Evolutionary conservation across 1,140 invertebrate genomes (phyloP).

Genomic region (Philopotamus ludificatus): DNA sequence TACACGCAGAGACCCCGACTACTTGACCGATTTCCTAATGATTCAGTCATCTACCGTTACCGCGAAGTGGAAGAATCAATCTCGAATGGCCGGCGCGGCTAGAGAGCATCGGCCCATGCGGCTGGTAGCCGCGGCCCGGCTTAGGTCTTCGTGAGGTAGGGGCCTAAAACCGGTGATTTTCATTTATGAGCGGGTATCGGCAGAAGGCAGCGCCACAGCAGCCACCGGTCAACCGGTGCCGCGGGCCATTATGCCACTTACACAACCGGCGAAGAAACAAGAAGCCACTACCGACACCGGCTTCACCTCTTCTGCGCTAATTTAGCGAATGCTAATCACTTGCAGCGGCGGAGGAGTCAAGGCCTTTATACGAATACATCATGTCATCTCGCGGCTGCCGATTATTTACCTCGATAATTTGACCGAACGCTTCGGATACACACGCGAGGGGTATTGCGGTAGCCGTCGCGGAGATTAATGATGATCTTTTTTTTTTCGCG

Average conservation of each 20-base stretch:
- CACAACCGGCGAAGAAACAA: conserved; percentile 6
- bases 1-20: too few species aligned
- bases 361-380: too few species aligned
- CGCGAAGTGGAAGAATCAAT: background rate
- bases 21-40: background rate
- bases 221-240: conserved; percentile 8
- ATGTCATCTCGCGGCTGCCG: too few species aligned
- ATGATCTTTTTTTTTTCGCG: too few species aligned
- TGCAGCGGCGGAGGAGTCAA: background rate
- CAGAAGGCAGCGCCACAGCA: conserved; percentile 10
- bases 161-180: conserved; percentile 22
- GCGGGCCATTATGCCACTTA: background rate
- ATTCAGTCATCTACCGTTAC: background rate
- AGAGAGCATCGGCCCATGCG: conserved; percentile 2
- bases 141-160: too few species aligned
- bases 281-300: conserved; percentile 2
- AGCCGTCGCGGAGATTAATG: too few species aligned
- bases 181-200: too few species aligned
- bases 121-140: background rate
- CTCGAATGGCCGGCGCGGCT: background rate
- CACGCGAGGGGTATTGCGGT: background rate
- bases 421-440: background rate
- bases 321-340: background rate
- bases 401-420: background rate
- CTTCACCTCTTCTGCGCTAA: background rate